Base-by-base conservation (phyloP, 2,797 vertebrate genomes). In the Poeciliopsis infans region DNA sequence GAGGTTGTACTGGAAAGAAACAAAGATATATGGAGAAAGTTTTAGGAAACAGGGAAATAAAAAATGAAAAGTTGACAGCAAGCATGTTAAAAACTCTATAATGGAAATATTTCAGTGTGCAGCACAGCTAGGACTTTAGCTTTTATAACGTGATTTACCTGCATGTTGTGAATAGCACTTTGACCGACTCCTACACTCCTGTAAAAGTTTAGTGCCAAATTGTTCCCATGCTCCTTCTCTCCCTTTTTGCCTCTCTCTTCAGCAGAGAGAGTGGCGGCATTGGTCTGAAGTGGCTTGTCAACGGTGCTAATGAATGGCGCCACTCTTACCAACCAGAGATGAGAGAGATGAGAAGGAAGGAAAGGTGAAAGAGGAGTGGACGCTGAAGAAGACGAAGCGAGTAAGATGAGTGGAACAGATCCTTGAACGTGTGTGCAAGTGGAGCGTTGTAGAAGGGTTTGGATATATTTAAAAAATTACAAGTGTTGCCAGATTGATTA, bases 171-270 rank as follows among this genome's bases (percentile, higher is more conserved):
- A 51, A 68, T 43, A 20, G 53, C 77, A 81, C 41, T 31, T 45
- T 79, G 69, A 64, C 70, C 74, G 59, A 45, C 41, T 57, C 31
- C 53, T 69, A 10, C 36, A 46, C 55, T 75, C 49, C 76, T 70
- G 10, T 31, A 20, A 28, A 28, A 46, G 31, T 59, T 74, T 33
- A 2, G 13, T 33, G 68, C 77, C 15, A 47, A 86, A 25, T 10
- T 2, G 81, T 93, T 93, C 92, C 90, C 91, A 92, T 92, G 91
- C 87, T 90, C 90, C 79, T 47, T 80, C 74, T 82, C 86, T 78
- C 79, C 55, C 55, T 36, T 4, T 45, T 75, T 46, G 41, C 28
- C 79, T 82, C 68, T 82, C 85, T 69, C 83, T 70, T 61, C 41
- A 47, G 76, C 76, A 81, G 82, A 85, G 85, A 79, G 85, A 75